Conservation (phyloP, 2,888 invertebrate species). For the Glaucopsyche alexis region DNA sequence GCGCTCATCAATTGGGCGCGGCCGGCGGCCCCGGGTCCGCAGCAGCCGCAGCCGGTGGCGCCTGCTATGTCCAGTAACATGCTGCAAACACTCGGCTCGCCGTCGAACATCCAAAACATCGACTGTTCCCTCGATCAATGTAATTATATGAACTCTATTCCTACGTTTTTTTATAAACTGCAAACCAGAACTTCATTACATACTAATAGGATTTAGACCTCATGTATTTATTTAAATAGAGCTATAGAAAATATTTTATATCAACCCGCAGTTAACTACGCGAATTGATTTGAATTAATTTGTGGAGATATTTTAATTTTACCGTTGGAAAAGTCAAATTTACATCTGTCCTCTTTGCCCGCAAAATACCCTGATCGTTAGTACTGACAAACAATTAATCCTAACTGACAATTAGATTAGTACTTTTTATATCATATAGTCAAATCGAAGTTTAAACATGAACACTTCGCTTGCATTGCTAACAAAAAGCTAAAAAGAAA, state of each 20-base stretch:
- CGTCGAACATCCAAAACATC: slow-evolving; percentile 58
- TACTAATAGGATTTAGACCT: background rate
- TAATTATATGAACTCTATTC: slow-evolving; percentile 46
- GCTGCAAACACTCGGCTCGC: slow-evolving; percentile 57
- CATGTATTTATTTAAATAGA: background rate
- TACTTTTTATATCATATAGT: background rate
- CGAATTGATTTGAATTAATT: background rate
- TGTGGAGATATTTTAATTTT: background rate
- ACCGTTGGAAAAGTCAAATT: background rate
- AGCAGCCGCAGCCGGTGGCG: slow-evolving; percentile 61
- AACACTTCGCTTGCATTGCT: background rate
- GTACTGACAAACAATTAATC: no score
- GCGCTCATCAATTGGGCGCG: slow-evolving; percentile 88
- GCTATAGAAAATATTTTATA: background rate
- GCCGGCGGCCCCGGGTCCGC: slow-evolving; percentile 65
- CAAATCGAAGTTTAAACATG: background rate
- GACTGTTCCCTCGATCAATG: slow-evolving; percentile 75
- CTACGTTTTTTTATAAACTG: background rate
- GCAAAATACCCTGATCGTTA: background rate
- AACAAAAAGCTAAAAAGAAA: background rate
- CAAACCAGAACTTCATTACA: background rate
- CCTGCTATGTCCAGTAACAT: slow-evolving; percentile 54
- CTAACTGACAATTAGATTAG: background rate
- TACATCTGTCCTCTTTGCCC: background rate
- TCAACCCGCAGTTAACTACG: background rate